A percentile compares a stretch with the other conserved stretches of the same genome.
These are phyloP conservation scores for Phoeniculus purpureus DNA, from an alignment of 2,797 vertebrate genomes.

Conservation along the genomic window DNA sequence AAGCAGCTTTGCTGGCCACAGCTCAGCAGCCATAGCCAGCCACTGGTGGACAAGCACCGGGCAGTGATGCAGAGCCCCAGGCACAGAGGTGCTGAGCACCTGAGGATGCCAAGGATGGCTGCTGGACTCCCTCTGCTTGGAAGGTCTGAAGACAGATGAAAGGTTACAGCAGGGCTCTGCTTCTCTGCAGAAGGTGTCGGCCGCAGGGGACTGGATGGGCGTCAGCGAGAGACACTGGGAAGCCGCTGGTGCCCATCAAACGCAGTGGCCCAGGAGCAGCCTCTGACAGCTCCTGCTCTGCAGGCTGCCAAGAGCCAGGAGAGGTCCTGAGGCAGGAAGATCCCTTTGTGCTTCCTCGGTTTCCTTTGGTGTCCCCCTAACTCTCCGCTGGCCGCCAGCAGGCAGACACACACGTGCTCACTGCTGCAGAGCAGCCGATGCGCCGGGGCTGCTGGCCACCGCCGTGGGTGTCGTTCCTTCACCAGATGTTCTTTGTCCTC, in stretches of 20 bases:
- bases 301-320: neutral
- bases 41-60: neutral
- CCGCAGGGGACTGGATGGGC: neutral
- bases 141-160: neutral
- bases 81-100: neutral
- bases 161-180: neutral
- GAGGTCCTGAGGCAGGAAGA: neutral
- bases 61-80: neutral
- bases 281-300: neutral
- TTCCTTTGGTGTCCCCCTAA: neutral
- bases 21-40: neutral
- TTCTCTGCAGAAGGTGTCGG: rapidly evolving
- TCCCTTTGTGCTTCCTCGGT: neutral
- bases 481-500: neutral
- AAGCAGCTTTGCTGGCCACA: neutral
- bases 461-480: neutral
- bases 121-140: neutral
- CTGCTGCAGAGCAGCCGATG: neutral
- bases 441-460: neutral
- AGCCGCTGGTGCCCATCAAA: neutral
- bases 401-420: neutral
- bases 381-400: neutral
- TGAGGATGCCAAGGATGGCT: neutral
- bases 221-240: too few relatives aligned
- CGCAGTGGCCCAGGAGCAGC: neutral